phyloP scores from a whole-genome alignment of 2,113 vertebrate genomes.

The human region GRCh38 chr3:187264501-187265000 shows the following conservation, averaged over 20 bases:
- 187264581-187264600: neutral
- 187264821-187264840: neutral
- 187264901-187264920: neutral
- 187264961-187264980: neutral
- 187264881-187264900: neutral
- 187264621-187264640: neutral
- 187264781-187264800: neutral
- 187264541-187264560: neutral
- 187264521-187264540: neutral
- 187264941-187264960: neutral
- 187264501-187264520: neutral
- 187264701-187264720: neutral
- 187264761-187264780: neutral
- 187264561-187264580: neutral
- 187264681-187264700: neutral
- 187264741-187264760: conserved; percentile 4
- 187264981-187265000: neutral
- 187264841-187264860: neutral
- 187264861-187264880: neutral
- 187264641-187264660: neutral
- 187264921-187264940: neutral
- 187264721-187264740: neutral
- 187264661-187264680: neutral
- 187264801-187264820: conserved; percentile 14
- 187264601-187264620: neutral